A percentile compares a stretch with the other conserved stretches of the same genome.
Conservation (phyloP, 2,888 invertebrate species). For the Eupithecia inturbata region DNA sequence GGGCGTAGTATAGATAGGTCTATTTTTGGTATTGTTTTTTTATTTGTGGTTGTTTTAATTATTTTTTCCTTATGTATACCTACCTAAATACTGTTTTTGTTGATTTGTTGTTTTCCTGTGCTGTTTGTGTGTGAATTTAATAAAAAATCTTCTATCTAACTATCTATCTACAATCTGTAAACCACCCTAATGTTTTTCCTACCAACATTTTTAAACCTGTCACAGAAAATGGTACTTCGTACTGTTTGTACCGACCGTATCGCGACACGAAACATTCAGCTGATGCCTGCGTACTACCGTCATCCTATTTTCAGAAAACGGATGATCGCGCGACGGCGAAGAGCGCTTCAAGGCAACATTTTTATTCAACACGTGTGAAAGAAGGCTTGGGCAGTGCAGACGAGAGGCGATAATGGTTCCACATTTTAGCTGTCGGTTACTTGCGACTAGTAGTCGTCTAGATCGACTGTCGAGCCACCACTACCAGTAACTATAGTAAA, state of each 20-base stretch:
- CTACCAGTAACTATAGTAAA: too few relatives aligned
- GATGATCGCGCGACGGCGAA: constrained; percentile 24
- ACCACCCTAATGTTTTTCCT: not conserved
- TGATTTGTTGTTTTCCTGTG: too few relatives aligned
- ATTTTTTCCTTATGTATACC: too few relatives aligned
- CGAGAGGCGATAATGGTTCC: not conserved
- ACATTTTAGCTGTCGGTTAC: not conserved
- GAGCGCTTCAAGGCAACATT: constrained; percentile 27
- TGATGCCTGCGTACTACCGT: constrained; percentile 17
- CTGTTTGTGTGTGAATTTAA: too few relatives aligned
- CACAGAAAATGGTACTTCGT: constrained; percentile 15
- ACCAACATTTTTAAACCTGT: not conserved
- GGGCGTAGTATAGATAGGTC: too few relatives aligned
- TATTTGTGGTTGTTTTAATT: too few relatives aligned
- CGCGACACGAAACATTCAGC: constrained; percentile 11
- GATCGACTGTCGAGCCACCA: not conserved
- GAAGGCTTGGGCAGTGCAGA: constrained; percentile 9
- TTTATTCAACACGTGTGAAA: constrained; percentile 34
- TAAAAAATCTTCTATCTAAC: too few relatives aligned
- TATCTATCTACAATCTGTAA: not conserved
- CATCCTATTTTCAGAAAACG: constrained; percentile 28
- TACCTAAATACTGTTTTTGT: too few relatives aligned
- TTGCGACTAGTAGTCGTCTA: not conserved
- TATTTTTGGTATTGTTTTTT: too few relatives aligned
- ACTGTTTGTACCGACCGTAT: constrained; percentile 13